Evolutionary conservation across 2,797 vertebrate genomes (phyloP), one percentile per base, ranked within the genome.

Genomic region (Acanthurus leucopareius): DNA sequence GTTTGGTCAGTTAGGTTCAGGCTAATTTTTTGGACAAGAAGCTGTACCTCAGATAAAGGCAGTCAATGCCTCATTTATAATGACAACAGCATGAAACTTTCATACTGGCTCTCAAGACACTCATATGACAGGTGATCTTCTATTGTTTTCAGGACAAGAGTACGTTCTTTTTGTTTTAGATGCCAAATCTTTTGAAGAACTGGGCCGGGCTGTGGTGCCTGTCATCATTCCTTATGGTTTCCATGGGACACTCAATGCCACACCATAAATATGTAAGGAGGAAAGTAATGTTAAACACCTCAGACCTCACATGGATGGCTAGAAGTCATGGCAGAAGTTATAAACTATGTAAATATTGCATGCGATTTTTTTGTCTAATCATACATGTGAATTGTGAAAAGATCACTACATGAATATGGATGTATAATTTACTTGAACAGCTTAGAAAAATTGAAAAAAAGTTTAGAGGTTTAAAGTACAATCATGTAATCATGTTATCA

Each of bases 181-280:
- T 82, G 97, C 97, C 28, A 94, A 93, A 91, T 97, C 95, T 1
- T 98, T 98, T 52, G 80, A 82, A 51, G 97, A 99, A 75, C 15
- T 98, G 79, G 97, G 96, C 35, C 92, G 97, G 77, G 97, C 97
- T 0, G 95, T 93, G 25, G 96, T 97, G 0, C 93, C 96, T 0
- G 96, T 97, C 70, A 95, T 94, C 90, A 96, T 99, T 69, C 97
- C 97, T 17, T 98, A 96, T 0, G 97, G 97, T 11, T 99, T 99
- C 93, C 97, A 98, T 0, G 97, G 97, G 25, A 67, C 94, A 10
- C 99, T 98, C 74, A 86, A 86, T 22, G 68, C 94, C 32, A 86
- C 64, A 4, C 16, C 77, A 4, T 86, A 85, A 54, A 80, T 3
- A 0, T 32, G 19, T 17, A 38, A 40, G 22, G 38, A 32, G n/a